These are phyloP conservation scores for Salminus brasiliensis DNA, from an alignment of 2,113 vertebrate species.

Conservation along the genomic window DNA sequence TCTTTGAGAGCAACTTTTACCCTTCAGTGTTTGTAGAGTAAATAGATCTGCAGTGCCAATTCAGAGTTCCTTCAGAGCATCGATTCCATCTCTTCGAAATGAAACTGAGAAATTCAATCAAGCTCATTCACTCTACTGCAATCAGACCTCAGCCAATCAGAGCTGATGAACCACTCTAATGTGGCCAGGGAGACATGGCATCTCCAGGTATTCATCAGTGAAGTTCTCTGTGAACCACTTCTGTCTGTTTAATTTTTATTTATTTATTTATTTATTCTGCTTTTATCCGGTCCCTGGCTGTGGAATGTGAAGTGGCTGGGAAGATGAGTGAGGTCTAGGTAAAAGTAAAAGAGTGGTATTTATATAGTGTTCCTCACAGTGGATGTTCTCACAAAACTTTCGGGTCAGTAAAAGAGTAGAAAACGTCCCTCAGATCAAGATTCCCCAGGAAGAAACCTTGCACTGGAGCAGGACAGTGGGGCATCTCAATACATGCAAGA, in stretches of 20 bases:
- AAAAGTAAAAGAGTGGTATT: too few relatives aligned
- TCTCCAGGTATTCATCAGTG: background rate
- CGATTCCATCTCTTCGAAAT: background rate
- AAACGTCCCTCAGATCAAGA: too few relatives aligned
- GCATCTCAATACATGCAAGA: too few relatives aligned
- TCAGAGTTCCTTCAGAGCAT: background rate
- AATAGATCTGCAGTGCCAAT: background rate
- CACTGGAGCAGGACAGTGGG: too few relatives aligned
- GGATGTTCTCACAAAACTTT: too few relatives aligned
- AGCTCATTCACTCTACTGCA: background rate
- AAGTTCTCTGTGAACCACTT: background rate
- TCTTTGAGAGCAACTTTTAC: slow-evolving; percentile 12
- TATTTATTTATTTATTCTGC: background rate
- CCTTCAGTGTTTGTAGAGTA: background rate
- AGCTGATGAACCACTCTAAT: background rate
- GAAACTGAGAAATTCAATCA: background rate
- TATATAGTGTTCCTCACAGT: too few relatives aligned
- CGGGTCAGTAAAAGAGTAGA: too few relatives aligned
- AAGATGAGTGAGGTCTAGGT: background rate
- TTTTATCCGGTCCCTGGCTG: background rate
- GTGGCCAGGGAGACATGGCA: background rate
- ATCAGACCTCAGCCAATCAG: background rate
- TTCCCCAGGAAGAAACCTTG: too few relatives aligned
- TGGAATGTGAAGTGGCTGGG: background rate
- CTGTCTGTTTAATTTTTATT: too few relatives aligned